These are phyloP conservation scores for Cephalopholis sonnerati DNA, from an alignment of 2,113 vertebrate genomes.

Conservation along the genomic window DNA sequence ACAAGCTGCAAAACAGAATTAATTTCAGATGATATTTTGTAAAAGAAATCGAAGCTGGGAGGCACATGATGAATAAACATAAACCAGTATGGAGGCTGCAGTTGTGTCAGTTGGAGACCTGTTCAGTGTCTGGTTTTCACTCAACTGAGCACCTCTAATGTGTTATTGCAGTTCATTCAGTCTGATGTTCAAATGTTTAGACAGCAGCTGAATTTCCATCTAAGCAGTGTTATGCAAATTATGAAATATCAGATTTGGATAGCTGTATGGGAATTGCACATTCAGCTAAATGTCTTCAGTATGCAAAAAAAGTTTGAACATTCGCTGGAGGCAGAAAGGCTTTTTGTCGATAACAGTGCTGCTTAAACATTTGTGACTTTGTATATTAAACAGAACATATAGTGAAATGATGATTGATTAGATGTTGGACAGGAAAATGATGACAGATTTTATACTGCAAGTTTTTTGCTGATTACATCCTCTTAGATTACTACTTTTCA, in stretches of 20 bases:
- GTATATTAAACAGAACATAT: background rate
- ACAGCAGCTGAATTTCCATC: constrained; percentile 10
- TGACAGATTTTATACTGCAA: background rate
- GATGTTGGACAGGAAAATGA: background rate
- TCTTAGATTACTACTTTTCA: background rate
- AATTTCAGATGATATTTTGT: background rate
- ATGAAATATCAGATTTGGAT: constrained; percentile 3
- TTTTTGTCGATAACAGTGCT: background rate
- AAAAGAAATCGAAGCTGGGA: background rate
- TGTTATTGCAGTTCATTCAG: background rate
- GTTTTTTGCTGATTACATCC: constrained; percentile 5
- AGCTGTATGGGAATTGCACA: constrained; percentile 6
- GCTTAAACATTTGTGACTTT: constrained; percentile 19
- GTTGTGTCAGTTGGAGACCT: background rate
- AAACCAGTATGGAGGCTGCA: background rate
- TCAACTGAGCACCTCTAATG: constrained; percentile 6
- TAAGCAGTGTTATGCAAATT: constrained; percentile 11
- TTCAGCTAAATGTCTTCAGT: constrained; percentile 14
- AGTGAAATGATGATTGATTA: background rate
- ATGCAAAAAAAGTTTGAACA: constrained; percentile 5
- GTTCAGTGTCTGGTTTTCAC: background rate
- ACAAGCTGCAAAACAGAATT: background rate
- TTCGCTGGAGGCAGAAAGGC: background rate
- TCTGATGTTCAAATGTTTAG: constrained; percentile 3
- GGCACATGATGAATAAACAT: background rate